A percentile compares a stretch with the other conserved stretches of the same genome.
phyloP scores from a whole-genome alignment of 2,113 vertebrate species.

The Microtus richardsoni region DNA sequence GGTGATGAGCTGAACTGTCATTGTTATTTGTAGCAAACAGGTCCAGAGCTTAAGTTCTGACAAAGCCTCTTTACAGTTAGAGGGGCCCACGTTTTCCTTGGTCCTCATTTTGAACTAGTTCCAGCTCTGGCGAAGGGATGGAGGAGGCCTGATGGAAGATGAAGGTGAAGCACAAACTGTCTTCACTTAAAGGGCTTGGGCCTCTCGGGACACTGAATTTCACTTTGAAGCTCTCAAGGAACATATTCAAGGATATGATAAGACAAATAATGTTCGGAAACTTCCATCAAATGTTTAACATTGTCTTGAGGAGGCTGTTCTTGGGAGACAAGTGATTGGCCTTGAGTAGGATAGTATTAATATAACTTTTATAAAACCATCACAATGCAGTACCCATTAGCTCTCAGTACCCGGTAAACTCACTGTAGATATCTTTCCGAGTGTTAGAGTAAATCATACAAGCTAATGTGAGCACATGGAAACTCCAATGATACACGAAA shows the following conservation, averaged over 20 bases:
- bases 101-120: not conserved
- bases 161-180: not conserved
- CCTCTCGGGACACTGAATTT: not conserved
- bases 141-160: not conserved
- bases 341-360: constrained; percentile 11
- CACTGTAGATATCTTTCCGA: not conserved
- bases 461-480: not conserved
- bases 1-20: not conserved
- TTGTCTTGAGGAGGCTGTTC: not conserved
- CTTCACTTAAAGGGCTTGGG: not conserved
- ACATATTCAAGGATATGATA: not conserved
- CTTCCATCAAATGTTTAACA: not conserved
- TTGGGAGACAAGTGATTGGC: not conserved
- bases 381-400: not conserved
- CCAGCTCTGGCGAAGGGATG: not conserved
- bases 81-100: not conserved
- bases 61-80: not conserved
- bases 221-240: not conserved
- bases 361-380: not conserved
- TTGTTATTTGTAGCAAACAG: not conserved
- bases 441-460: not conserved
- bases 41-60: not conserved
- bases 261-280: constrained; percentile 19
- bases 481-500: not conserved
- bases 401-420: not conserved